Base-by-base conservation (phyloP, 2,113 vertebrate species). In the Protomyctophum bolini region DNA sequence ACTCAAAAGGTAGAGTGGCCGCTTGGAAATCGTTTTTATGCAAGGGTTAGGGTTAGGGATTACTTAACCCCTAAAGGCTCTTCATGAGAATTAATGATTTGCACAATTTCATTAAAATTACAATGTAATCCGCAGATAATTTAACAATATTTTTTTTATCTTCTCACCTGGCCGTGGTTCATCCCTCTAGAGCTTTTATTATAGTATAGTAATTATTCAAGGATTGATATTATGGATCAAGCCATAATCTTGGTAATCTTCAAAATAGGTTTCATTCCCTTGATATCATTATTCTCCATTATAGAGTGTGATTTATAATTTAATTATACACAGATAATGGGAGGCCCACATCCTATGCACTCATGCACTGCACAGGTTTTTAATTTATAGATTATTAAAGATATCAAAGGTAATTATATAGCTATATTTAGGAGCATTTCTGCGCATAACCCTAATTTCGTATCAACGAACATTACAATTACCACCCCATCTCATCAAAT, bases 401-500 rank as follows among this genome's bases (percentile, higher is more conserved):
- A 79, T 65, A 77, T 67, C 83, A 87, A 86, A 79, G 66, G 71
- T 60, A 68, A 75, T 80, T 76, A 85, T 82, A 86, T 89, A 79
- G 82, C 67, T 45, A 28, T 28, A 29, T 33, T 61, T 78, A 76
- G 72, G 7, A 80, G 67, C 2, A 0, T 7, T 65, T 77, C 72
- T 66, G 41, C 62, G 62, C 60, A 77, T 72, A 75, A 77, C 57
- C n/a, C 55, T 58, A 52, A 8, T n/a, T 49, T 49, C 15, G 46
- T 47, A 21, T 46, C 46, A 63, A 63, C 14, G 14, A 49, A 21
- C 65, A 21, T 66, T 64, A 58, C 76, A 52, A 83, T 82, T 69
- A 73, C 60, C 57, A 72, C 48, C 66, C 70, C 15, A 57, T 80
- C 59, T 64, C 58, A 63, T 72, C 51, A 63, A 55, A 66, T 68